phyloP scores from a whole-genome alignment of 2,113 vertebrate genomes.

The Lethenteron camtschaticum region DNA sequence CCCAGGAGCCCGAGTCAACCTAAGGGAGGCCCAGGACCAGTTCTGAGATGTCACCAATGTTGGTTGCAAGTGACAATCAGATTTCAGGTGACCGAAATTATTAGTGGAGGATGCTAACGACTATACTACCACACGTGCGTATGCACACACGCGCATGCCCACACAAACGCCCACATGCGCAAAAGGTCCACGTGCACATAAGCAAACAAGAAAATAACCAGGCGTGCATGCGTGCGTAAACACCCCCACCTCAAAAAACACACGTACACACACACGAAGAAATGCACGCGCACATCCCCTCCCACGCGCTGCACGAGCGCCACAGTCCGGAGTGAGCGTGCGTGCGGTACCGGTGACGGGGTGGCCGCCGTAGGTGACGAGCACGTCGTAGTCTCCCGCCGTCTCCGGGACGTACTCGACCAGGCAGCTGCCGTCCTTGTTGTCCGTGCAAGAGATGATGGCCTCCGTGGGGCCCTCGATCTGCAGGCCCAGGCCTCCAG shows the following conservation, averaged over 20 bases:
- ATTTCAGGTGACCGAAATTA: too few relatives aligned
- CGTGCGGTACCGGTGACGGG: background rate
- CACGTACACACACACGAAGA: background rate
- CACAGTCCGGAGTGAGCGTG: background rate
- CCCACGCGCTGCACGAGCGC: background rate
- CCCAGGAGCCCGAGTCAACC: too few relatives aligned
- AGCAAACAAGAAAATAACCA: too few relatives aligned
- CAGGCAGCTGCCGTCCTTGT: slow-evolving; percentile 5
- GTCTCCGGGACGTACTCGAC: background rate
- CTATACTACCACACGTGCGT: too few relatives aligned
- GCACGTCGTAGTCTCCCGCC: background rate
- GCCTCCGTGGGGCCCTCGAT: background rate
- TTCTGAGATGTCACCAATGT: slow-evolving; percentile 22
- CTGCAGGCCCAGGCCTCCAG: background rate
- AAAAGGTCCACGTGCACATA: too few relatives aligned
- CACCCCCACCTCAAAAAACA: background rate
- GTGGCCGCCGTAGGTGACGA: slow-evolving; percentile 3
- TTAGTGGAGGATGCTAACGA: too few relatives aligned
- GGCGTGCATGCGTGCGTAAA: too few relatives aligned
- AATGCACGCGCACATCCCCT: background rate
- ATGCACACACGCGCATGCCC: too few relatives aligned
- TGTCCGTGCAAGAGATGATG: slow-evolving; percentile 1
- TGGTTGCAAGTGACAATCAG: slow-evolving; percentile 15
- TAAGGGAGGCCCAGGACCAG: too few relatives aligned
- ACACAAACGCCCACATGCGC: too few relatives aligned